These are phyloP conservation scores for Drosophila jambulina DNA, from an alignment of 1,140 invertebrate genomes.

Conservation along the genomic window DNA sequence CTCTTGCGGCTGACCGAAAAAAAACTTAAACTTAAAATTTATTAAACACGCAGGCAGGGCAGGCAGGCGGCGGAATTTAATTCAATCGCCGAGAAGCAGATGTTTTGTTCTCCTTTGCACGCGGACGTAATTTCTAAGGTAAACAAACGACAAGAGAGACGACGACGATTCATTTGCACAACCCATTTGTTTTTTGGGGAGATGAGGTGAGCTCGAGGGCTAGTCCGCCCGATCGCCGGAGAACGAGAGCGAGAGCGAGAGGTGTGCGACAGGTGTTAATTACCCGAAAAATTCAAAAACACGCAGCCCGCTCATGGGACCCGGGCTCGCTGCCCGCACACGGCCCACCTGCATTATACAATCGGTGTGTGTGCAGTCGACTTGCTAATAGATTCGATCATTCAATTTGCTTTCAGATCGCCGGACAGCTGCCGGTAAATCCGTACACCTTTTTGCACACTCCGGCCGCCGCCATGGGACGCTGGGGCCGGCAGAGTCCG, in stretches of 20 bases:
- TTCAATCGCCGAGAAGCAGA: slow-evolving; percentile 36
- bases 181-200: slow-evolving; percentile 54
- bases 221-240: neutral
- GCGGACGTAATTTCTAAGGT: slow-evolving; percentile 61
- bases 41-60: slow-evolving; percentile 53
- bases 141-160: slow-evolving; percentile 59
- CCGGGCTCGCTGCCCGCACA: slow-evolving; percentile 8
- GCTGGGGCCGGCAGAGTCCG: slow-evolving; percentile 81
- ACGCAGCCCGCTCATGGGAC: slow-evolving; percentile 69
- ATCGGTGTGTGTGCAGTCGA: slow-evolving; percentile 49
- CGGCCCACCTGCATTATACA: slow-evolving; percentile 68
- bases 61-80: slow-evolving; percentile 35
- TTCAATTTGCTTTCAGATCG: slow-evolving; percentile 67
- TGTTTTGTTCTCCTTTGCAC: slow-evolving; percentile 53
- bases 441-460: neutral
- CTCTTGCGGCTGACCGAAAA: slow-evolving; percentile 17
- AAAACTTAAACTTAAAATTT: slow-evolving; percentile 34
- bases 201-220: slow-evolving; percentile 41
- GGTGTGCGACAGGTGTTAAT: slow-evolving; percentile 69
- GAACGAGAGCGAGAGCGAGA: slow-evolving; percentile 1
- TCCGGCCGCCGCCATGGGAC: slow-evolving; percentile 58
- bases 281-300: slow-evolving; percentile 74
- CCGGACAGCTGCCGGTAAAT: slow-evolving; percentile 3
- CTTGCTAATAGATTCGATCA: slow-evolving; percentile 70
- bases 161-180: slow-evolving; percentile 58